Base-by-base conservation (phyloP, 2,797 vertebrate genomes). In the Odontamblyopus lacepedii region DNA sequence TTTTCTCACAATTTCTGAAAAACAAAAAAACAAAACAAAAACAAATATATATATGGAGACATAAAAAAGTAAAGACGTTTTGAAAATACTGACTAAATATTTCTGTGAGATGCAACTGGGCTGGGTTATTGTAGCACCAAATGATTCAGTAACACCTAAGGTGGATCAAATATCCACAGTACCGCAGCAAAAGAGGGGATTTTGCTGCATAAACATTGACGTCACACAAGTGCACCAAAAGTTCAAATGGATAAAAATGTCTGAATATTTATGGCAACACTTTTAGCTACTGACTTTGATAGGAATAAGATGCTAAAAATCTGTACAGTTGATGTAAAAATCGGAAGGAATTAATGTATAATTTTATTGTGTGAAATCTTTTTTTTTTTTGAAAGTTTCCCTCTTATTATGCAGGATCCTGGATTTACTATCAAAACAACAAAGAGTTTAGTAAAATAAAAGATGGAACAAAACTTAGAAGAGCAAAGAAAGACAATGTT, bases 61-160 rank as follows among this genome's bases (percentile, higher is more conserved):
- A n/a, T 53, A 18, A 16, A 53, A 53, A 19, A 53, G 51, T 53
- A 53, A n/a, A 53, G 2, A 5, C 12, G 35, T 18, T 18, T 15
- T 51, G 18, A 18, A 53, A 53, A n/a, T n/a, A 15, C 15, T 13
- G 12, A 15, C 41, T 44, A 44, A 13, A 51, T 23, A 23, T 23
- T 56, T 56, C n/a, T 56, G 6, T 23, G 26, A 48, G 26, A 29
- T 29, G 15, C 27, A 60, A 27, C 27, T 29, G 1, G 3, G 1
- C 32, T 7, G 53, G 9, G 16, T 3, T 26, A n/a, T 53, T 67
- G n/a, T 48, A 19, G 59, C 13, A 63, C 56, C 35, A 27, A 9
- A 18, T n/a, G 30, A 32, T n/a, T 63, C 18, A 73, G 59, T 67
- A 79, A 64, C 63, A 73, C 83, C 32, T n/a, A n/a, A 62, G 9